Conservation (phyloP, 2,113 vertebrate genomes). For the Aptenodytes patagonicus region DNA sequence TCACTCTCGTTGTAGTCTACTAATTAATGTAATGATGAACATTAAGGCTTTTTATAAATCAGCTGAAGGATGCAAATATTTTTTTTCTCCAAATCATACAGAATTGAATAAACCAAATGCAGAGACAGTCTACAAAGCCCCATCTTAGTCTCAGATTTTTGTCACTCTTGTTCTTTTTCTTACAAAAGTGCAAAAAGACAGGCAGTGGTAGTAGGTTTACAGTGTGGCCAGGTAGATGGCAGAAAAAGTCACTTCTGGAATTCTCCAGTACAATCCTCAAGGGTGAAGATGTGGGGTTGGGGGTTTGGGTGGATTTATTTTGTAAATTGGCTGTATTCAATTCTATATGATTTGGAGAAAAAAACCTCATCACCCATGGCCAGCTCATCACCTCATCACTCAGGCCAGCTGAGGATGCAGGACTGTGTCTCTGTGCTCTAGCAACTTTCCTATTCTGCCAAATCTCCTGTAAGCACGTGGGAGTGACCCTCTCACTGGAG, state of each 20-base stretch:
- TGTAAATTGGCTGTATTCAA: neutral
- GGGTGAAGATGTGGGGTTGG: accelerated
- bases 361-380: neutral
- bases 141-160: neutral
- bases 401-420: neutral
- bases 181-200: neutral
- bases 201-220: neutral
- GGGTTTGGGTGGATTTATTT: neutral
- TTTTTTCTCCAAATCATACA: neutral
- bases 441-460: neutral
- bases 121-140: neutral
- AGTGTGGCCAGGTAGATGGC: neutral
- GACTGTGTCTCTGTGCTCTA: neutral
- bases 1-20: neutral
- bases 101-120: neutral
- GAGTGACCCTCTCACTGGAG: neutral
- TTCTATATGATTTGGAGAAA: neutral
- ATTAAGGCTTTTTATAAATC: neutral
- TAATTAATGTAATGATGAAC: slow-evolving; percentile 28
- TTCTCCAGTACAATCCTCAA: neutral
- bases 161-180: neutral
- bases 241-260: neutral
- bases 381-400: neutral
- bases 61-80: neutral
- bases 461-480: neutral